Evolutionary conservation across 1,140 invertebrate species (phyloP).

Genomic region (Hyles vespertilio): DNA sequence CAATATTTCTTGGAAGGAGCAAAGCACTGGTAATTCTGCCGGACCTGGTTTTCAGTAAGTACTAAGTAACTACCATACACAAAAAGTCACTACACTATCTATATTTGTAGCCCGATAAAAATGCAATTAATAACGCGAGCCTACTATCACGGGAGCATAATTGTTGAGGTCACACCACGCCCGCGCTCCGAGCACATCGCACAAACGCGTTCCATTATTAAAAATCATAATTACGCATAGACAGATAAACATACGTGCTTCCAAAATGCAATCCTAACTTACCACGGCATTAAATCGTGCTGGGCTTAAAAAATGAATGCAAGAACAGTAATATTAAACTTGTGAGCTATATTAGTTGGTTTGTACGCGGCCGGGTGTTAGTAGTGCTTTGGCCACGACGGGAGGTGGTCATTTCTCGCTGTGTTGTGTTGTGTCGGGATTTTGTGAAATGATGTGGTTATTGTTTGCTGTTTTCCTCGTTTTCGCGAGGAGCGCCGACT

Average conservation of each 20-base stretch:
- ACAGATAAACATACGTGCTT: constrained; percentile 1
- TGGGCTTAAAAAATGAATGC: constrained; percentile 2
- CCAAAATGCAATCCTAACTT: neutral
- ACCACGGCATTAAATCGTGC: neutral
- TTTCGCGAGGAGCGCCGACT: neutral
- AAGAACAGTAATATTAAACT: neutral
- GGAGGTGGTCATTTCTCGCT: constrained; percentile 3
- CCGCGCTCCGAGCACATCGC: neutral
- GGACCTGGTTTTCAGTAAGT: too few relatives aligned
- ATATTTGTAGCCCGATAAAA: too few relatives aligned
- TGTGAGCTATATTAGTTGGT: constrained; percentile 1
- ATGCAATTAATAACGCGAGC: too few relatives aligned
- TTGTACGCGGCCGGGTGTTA: neutral
- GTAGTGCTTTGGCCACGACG: neutral
- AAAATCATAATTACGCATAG: constrained; percentile 2
- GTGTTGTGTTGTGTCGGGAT: constrained; percentile 2
- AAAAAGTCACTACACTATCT: too few relatives aligned
- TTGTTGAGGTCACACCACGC: constrained; percentile 4
- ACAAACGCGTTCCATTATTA: neutral
- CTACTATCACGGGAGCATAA: too few relatives aligned
- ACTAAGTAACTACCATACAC: too few relatives aligned
- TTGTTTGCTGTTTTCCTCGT: neutral
- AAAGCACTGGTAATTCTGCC: too few relatives aligned
- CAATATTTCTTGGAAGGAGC: too few relatives aligned
- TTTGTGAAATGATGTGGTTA: constrained; percentile 4